Evolutionary conservation across 2,888 invertebrate species (phyloP).

Genomic region (Sminthurides aquaticus): DNA sequence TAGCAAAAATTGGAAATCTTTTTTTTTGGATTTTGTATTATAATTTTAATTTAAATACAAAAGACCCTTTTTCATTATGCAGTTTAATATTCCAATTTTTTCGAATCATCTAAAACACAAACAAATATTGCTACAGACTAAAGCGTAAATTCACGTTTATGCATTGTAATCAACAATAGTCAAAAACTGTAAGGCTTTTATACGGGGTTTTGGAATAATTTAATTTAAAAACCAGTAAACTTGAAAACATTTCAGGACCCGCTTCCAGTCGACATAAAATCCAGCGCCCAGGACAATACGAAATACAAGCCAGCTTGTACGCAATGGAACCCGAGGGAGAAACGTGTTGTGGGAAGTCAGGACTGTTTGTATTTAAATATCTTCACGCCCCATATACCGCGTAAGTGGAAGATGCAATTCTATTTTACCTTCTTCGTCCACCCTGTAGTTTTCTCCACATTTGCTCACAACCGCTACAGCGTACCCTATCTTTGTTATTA

Average conservation of each 20-base stretch:
- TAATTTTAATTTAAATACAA: not conserved
- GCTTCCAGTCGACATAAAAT: constrained; percentile 21
- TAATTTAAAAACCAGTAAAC: not conserved
- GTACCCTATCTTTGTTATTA: no score
- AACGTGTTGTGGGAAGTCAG: constrained; percentile 31
- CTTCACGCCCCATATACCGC: constrained; percentile 39
- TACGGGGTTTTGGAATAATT: no score
- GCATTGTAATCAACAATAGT: no score
- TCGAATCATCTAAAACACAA: no score
- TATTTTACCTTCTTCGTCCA: no score
- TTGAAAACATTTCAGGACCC: constrained; percentile 16
- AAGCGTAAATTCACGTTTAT: no score
- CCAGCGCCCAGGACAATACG: constrained; percentile 28
- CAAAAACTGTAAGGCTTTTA: no score
- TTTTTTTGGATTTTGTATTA: not conserved
- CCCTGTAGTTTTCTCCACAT: no score
- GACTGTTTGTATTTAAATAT: constrained; percentile 40
- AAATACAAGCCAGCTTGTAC: constrained; percentile 37
- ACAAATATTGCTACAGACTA: no score
- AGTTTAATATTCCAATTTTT: no score
- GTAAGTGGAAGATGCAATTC: constrained; percentile 18
- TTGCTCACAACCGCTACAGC: no score
- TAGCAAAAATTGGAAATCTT: not conserved
- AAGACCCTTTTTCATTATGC: no score
- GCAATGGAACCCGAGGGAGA: constrained; percentile 36